Percentiles rank a stretch among this genome's conserved stretches.
Conservation (phyloP, 2,888 invertebrate genomes). For the Synergus laeviventris region DNA sequence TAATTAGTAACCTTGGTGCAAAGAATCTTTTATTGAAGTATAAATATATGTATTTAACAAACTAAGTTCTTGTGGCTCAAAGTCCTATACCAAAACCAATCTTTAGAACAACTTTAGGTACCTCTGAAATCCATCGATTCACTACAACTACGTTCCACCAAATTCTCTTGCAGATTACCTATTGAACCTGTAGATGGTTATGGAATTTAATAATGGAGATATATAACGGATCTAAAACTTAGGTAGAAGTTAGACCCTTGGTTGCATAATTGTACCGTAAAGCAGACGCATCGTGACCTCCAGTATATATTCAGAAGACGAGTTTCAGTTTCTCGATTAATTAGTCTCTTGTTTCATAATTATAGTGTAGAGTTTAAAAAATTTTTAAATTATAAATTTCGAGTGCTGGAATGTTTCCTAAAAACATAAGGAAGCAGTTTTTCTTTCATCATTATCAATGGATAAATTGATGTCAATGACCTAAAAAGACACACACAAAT, state of each 20-base stretch:
- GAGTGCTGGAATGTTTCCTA: too few relatives aligned
- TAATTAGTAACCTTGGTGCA: neutral
- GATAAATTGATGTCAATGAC: too few relatives aligned
- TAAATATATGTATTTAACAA: constrained; percentile 19
- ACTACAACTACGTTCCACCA: constrained; percentile 20
- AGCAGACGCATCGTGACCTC: neutral
- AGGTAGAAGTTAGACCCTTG: constrained; percentile 10
- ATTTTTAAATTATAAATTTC: too few relatives aligned
- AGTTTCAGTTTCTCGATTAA: neutral
- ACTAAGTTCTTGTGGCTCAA: constrained; percentile 23
- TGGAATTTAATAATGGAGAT: constrained; percentile 36
- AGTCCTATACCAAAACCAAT: constrained; percentile 2
- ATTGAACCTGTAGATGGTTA: constrained; percentile 16
- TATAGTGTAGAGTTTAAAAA: neutral
- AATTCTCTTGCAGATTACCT: constrained; percentile 27
- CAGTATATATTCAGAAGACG: neutral
- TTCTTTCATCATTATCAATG: neutral
- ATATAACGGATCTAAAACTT: constrained; percentile 32
- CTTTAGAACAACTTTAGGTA: constrained; percentile 20
- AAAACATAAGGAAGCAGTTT: neutral
- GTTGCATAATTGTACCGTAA: constrained; percentile 16
- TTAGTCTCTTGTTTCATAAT: neutral
- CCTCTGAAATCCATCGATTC: constrained; percentile 32
- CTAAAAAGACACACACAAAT: neutral
- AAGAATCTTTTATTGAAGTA: too few relatives aligned